Base-by-base conservation (phyloP, 2,888 invertebrate species). In the Phengaris alcon region DNA sequence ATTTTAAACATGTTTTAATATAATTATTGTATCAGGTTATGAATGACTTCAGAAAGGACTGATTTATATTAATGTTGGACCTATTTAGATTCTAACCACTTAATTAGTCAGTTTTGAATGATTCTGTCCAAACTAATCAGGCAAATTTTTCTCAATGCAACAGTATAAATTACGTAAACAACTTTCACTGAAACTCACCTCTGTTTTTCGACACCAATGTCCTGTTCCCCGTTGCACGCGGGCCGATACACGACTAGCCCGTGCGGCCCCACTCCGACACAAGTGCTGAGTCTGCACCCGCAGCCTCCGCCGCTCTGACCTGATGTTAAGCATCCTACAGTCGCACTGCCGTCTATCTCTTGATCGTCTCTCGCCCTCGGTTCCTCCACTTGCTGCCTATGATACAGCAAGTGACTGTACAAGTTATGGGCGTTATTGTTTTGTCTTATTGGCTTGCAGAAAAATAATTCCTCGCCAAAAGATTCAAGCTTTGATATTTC, bases 381-480 rank as follows among this genome's bases (percentile, higher is more conserved):
- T 73, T 91, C 89, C 81, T 95, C 95, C 73, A 95, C 95, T 5
- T 91, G 93, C 79, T 93, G 94, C 77, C 93, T 91, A 80, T 95
- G 95, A 81, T 96, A 95, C 75, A 96, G 89, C 79, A 95, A 91
- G 80, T 97, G 95, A 74, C 96, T 97, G 85, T 96, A 96, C 72
- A 97, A 94, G 55, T 97, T 97, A 77, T 97, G 96, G 1, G 96
- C 96, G 80, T 96, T 94, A 79, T 94, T 94, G 74, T 87, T 90
- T 79, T 91, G 91, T 12, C 90, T 94, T 75, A 94, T 92, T 75
- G 95, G 94, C 86, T 96, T 95, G 84, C 96, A 96, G 85, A 95
- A 95, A 87, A 97, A 98, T 79, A 97, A 91, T 86, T 97, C 97
- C 86, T 97, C 97, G 0, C 97, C 97, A 87, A 97, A 98, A 54